phyloP scores from a whole-genome alignment of 1,140 invertebrate species.

The Ephestia elutella region DNA sequence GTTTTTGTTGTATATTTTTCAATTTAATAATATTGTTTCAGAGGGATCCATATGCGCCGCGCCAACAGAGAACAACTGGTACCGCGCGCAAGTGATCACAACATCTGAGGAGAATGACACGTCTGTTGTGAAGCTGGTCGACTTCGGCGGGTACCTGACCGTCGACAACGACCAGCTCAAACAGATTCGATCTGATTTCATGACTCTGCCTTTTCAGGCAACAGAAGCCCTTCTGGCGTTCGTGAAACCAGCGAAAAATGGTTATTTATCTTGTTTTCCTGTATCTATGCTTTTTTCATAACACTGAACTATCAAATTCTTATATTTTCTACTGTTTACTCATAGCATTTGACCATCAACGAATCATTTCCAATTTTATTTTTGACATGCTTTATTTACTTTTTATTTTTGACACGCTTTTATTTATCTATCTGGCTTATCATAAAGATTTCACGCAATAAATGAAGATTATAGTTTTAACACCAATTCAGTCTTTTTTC shows the following conservation, averaged over 20 bases:
- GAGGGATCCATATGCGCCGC: slow-evolving; percentile 92
- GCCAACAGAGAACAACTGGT: slow-evolving; percentile 89
- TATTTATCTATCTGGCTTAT: slow-evolving; percentile 1
- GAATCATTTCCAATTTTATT: neutral
- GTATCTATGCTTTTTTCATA: slow-evolving; percentile 11
- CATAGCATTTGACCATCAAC: neutral
- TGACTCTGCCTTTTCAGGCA: slow-evolving; percentile 95
- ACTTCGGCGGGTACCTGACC: slow-evolving; percentile 93
- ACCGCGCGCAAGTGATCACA: slow-evolving; percentile 87
- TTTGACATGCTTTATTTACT: neutral
- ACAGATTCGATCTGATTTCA: slow-evolving; percentile 94
- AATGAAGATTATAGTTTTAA: neutral
- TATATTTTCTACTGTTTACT: neutral
- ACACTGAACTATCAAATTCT: neutral
- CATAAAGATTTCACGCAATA: neutral
- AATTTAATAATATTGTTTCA: slow-evolving; percentile 44
- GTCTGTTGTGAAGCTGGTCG: slow-evolving; percentile 91
- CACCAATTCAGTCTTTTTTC: slow-evolving; percentile 8
- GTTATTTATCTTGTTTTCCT: slow-evolving; percentile 30
- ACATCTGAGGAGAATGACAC: slow-evolving; percentile 79
- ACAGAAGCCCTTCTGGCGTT: slow-evolving; percentile 94
- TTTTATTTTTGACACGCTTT: neutral
- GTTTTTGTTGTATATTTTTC: too few species aligned
- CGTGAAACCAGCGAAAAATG: slow-evolving; percentile 86
- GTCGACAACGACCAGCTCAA: slow-evolving; percentile 84